Percentiles rank a stretch among this genome's conserved stretches.
These are phyloP conservation scores for Oncorhynchus mykiss DNA, from an alignment of 2,113 vertebrate genomes.

Conservation along the genomic window DNA sequence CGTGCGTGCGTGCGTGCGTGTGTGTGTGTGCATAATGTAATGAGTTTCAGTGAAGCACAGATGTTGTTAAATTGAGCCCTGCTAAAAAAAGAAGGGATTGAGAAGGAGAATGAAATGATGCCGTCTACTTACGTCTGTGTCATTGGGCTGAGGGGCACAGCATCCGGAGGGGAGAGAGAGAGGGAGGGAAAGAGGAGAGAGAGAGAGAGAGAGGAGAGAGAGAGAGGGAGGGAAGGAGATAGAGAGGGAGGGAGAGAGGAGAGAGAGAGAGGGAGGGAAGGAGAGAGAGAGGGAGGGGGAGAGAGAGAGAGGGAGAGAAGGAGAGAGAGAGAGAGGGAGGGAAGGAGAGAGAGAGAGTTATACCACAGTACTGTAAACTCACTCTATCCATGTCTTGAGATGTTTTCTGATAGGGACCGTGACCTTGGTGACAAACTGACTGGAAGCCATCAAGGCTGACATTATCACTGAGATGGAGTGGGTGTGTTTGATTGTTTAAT, in stretches of 20 bases:
- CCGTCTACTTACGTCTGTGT: conserved; percentile 14
- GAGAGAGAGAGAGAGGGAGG: not conserved
- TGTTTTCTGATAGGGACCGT: too few relatives aligned
- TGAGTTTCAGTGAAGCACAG: not conserved
- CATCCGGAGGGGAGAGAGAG: not conserved
- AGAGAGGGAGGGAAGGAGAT: not conserved
- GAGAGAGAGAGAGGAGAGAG: not conserved
- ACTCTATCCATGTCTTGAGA: too few relatives aligned
- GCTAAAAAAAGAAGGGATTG: not conserved
- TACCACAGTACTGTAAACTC: too few relatives aligned
- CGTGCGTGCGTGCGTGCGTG: too few relatives aligned
- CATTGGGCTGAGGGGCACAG: not conserved
- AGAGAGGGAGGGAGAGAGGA: not conserved
- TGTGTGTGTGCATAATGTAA: not conserved
- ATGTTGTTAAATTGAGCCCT: not conserved
- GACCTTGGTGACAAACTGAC: too few relatives aligned
- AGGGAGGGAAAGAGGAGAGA: too few relatives aligned
- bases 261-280: not conserved
- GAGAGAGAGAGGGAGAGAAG: not conserved
- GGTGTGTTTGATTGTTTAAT: too few relatives aligned
- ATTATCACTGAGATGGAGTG: too few relatives aligned
- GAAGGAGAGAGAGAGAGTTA: not conserved
- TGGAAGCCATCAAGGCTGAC: too few relatives aligned
- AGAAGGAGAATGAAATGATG: not conserved
- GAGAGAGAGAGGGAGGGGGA: not conserved